These are phyloP conservation scores for Catostylus mosaicus DNA, from an alignment of 30 jellyfish, hydroid and myxozoan species.

Conservation along the genomic window DNA sequence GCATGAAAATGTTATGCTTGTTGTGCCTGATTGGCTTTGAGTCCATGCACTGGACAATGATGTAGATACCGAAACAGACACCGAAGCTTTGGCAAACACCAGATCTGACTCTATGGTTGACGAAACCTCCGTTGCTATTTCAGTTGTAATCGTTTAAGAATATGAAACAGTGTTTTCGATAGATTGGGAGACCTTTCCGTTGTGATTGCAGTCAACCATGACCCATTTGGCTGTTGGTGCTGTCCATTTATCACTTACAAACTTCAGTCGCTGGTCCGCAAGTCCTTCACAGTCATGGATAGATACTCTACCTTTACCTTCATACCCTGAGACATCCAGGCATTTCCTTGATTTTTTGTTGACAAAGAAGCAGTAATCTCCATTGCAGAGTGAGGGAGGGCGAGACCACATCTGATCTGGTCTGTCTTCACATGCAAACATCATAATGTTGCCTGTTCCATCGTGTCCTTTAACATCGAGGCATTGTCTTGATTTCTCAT, in stretches of 20 bases:
- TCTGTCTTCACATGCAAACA: conserved; percentile 8
- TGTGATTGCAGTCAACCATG: conserved; percentile 46
- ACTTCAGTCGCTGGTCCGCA: conserved; percentile 56
- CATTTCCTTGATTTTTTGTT: conserved; percentile 28
- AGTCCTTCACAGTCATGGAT: conserved; percentile 45
- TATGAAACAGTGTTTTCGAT: conserved; percentile 33
- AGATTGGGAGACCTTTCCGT: conserved; percentile 45
- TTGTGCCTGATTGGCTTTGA: conserved; percentile 3
- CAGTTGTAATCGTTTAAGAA: conserved; percentile 33
- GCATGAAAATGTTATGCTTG: conserved; percentile 2
- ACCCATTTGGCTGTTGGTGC: conserved; percentile 58
- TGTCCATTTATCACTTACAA: conserved; percentile 43
- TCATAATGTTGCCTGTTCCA: conserved; percentile 6
- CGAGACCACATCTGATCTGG: conserved; percentile 50
- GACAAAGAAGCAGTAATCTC: conserved; percentile 42
- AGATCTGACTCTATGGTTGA: conserved; percentile 19
- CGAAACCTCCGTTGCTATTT: not conserved
- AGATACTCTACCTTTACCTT: conserved; percentile 11
- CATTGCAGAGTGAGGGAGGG: conserved; percentile 14
- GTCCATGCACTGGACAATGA: conserved; percentile 24
- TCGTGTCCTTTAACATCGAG: conserved; percentile 38
- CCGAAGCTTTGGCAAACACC: conserved; percentile 7
- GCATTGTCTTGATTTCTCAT: conserved; percentile 6
- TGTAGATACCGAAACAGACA: conserved; percentile 3
- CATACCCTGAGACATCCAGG: conserved; percentile 14